Conservation (phyloP, 1,140 invertebrate species). For the Cotesia glomerata region DNA sequence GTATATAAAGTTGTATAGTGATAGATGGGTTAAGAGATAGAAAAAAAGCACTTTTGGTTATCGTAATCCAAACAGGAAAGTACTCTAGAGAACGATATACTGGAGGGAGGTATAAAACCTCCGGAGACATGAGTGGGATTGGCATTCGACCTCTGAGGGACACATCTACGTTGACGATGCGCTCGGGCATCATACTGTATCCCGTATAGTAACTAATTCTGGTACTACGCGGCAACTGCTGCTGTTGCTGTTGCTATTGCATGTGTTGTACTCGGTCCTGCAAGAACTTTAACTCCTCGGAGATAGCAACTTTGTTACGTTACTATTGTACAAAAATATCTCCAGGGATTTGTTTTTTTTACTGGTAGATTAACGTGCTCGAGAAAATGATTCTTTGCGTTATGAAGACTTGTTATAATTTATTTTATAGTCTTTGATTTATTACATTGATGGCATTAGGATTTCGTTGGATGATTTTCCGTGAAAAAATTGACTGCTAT, state of each 20-base stretch:
- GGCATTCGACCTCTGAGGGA: slow-evolving; percentile 18
- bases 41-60: background rate
- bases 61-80: background rate
- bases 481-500: too few relatives aligned
- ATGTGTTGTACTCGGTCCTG: too few relatives aligned
- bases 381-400: slow-evolving; percentile 10
- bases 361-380: background rate
- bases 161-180: slow-evolving; percentile 20
- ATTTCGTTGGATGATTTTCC: too few relatives aligned
- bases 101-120: background rate
- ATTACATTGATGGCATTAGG: too few relatives aligned
- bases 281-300: slow-evolving; percentile 6
- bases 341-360: slow-evolving; percentile 7
- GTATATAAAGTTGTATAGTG: too few relatives aligned
- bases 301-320: slow-evolving; percentile 23
- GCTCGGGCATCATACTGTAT: slow-evolving; percentile 7
- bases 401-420: too few relatives aligned
- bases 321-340: slow-evolving; percentile 18
- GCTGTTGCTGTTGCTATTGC: too few relatives aligned
- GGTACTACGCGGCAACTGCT: too few relatives aligned
- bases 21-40: too few relatives aligned
- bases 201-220: background rate
- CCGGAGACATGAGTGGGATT: slow-evolving; percentile 9
- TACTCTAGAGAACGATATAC: slow-evolving; percentile 15
- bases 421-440: too few relatives aligned